These are phyloP conservation scores for Myotis yumanensis DNA, from an alignment of 2,113 vertebrate species.

Conservation along the genomic window DNA sequence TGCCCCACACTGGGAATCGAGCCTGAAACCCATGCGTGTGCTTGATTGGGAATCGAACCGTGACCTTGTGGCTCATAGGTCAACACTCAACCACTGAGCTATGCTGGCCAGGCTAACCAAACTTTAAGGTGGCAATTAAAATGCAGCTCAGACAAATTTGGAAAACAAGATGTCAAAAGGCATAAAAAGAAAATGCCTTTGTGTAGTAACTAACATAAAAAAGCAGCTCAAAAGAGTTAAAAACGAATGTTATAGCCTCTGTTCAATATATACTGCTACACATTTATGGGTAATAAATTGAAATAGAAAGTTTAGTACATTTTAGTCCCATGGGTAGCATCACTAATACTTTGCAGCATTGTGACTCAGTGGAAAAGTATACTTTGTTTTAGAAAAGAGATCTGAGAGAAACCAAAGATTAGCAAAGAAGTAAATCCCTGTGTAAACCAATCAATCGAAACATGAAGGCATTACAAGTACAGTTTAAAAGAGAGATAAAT, in stretches of 20 bases:
- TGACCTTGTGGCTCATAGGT: too few species aligned
- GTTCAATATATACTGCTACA: background rate
- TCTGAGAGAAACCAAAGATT: background rate
- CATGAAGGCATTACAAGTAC: background rate
- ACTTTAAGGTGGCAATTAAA: constrained; percentile 18
- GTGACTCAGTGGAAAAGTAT: background rate
- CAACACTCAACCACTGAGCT: too few species aligned
- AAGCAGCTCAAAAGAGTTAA: background rate
- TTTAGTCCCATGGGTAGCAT: background rate
- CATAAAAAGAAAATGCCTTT: background rate
- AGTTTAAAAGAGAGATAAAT: background rate
- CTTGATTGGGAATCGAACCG: too few species aligned
- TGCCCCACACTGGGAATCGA: too few species aligned
- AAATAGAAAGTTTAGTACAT: background rate
- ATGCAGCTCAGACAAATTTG: background rate
- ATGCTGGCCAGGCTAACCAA: background rate
- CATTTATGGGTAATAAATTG: background rate
- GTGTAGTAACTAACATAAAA: background rate
- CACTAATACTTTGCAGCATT: background rate
- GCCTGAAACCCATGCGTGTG: too few species aligned
- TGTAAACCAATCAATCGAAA: background rate
- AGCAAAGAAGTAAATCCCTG: background rate
- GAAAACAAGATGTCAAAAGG: background rate
- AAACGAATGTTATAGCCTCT: background rate
- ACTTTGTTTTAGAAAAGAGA: background rate